Evolutionary conservation across 2,888 invertebrate species (phyloP), one percentile per base, ranked within the genome.

Genomic region (Noctuana brunneofusca): DNA sequence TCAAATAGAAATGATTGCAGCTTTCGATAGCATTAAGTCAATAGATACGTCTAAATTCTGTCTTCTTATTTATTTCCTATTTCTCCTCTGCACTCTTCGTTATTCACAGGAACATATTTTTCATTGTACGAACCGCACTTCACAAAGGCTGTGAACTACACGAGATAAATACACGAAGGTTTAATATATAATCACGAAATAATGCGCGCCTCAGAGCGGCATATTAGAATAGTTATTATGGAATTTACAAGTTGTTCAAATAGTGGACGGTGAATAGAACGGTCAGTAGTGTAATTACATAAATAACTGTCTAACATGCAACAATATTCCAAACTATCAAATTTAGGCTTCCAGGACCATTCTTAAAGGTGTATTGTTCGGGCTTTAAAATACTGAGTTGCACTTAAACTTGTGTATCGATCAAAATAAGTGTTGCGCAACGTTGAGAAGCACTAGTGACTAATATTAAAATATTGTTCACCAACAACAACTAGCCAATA

Each of bases 221-320:
- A 48, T 27, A 52, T 30, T 14, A n/a, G 41, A 58, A n/a, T 52
- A 43, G 50, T 58, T 58, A 41, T 58, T 58, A 52, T 30, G 58
- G 58, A 58, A 52, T 58, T 58, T 30, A 52, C 58, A 52, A 52
- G 30, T 58, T 58, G 50, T 50, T 58, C 24, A 41, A 38, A 24
- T 46, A 50, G 4, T 24, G n/a, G 12, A 11, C 27, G n/a, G 9
- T 38, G 38, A 41, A 16, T 6, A 43, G 3, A 0, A 9, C 38
- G 12, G 22, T 0, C 50, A 50, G 50, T n/a, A 27, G 38, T 58
- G 48, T 14, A 32, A 22, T 2, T 32, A 16, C 14, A 30, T 57
- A 8, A 12, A 32, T 35, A 32, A 30, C 22, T 18, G 14, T 22
- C 22, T 11, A 1, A 16, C 1, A 8, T 11, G 8, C 3, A 8